Evolutionary conservation across 2,888 invertebrate species (phyloP).

Genomic region (Yponomeuta plumbellus): DNA sequence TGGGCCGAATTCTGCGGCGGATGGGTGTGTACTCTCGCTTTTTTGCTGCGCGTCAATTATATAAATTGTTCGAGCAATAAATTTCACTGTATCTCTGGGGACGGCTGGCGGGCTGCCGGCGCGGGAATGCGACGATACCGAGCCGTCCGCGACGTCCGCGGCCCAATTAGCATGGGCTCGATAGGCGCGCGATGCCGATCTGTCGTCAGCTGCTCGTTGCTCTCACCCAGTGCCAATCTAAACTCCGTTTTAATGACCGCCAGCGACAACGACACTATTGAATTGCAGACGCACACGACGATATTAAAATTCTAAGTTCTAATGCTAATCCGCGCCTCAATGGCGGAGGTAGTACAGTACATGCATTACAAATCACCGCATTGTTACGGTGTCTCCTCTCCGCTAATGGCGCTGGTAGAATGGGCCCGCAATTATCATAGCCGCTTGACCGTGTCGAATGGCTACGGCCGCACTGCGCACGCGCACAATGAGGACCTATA

Average conservation of each 20-base stretch:
- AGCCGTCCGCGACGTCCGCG: slow-evolving; percentile 40
- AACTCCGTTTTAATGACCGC: slow-evolving; percentile 65
- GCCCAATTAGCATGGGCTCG: slow-evolving; percentile 76
- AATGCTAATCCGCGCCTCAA: slow-evolving; percentile 11
- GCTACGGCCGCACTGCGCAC: slow-evolving; percentile 7
- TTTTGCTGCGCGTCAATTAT: slow-evolving; percentile 74
- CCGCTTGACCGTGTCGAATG: slow-evolving; percentile 30
- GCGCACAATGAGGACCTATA: neutral
- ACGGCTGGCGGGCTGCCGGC: slow-evolving; percentile 46
- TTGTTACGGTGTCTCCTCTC: slow-evolving; percentile 16
- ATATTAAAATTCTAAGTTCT: slow-evolving; percentile 7
- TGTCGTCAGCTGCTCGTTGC: slow-evolving; percentile 55
- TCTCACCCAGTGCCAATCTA: slow-evolving; percentile 66
- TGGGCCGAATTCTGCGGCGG: slow-evolving; percentile 52
- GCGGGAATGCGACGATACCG: slow-evolving; percentile 60
- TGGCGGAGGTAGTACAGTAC: neutral
- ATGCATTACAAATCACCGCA: slow-evolving; percentile 16
- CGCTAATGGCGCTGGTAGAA: slow-evolving; percentile 17
- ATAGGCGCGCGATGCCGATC: slow-evolving; percentile 70
- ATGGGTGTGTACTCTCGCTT: slow-evolving; percentile 67
- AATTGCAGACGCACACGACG: slow-evolving; percentile 9
- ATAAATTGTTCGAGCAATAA: slow-evolving; percentile 75
- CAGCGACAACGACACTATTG: slow-evolving; percentile 41
- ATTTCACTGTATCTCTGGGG: slow-evolving; percentile 70
- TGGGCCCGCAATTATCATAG: slow-evolving; percentile 30